Base-by-base conservation (phyloP, 2,888 invertebrate species). In the Pterostichus madidus region DNA sequence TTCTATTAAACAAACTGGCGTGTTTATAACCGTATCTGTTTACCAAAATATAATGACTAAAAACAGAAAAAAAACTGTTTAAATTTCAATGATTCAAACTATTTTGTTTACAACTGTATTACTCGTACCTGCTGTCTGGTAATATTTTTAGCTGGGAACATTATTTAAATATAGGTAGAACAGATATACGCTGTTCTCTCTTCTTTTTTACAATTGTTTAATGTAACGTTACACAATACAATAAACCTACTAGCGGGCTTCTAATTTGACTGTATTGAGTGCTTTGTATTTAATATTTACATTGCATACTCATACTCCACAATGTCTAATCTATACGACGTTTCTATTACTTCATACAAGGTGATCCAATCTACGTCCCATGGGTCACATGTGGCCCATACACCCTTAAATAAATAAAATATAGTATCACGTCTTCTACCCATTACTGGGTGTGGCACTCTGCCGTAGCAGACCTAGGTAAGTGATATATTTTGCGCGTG, bases 1-100 rank as follows among this genome's bases (percentile, higher is more conserved):
- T 59, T 59, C 17, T 59, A 59, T 59, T 59, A 59, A 59, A 59
- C 59, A 59, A 59, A 59, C 59, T 59, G 59, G n/a, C 59, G 31
- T 59, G 59, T 59, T 31, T 59, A 59, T 59, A 31, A 15, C 31
- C 11, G 31, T 31, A 59, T 59, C 31, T 59, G 17, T 59, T 59
- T 59, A 59, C 59, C 59, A 59, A 59, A 31, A 59, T 31, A 59
- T 53, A 53, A 53, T 53, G 17, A 59, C 59, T 0, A 59, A 49
- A 68, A 68, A 68, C 15, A 68, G 39, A 68, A 39, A 13, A 44
- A 15, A 15, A 68, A 68, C 35, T 15, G 17, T 39, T 17, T 17
- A 17, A 59, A 59, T 59, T 59, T 68, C 39, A 39, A 68, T 68
- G 15, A 68, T 68, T n/a, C 39, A 39, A 68, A 68, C 15, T 39